A percentile compares a stretch with the other conserved stretches of the same genome.
These are phyloP conservation scores for Albula goreensis DNA, from an alignment of 2,113 vertebrate species.

Conservation along the genomic window DNA sequence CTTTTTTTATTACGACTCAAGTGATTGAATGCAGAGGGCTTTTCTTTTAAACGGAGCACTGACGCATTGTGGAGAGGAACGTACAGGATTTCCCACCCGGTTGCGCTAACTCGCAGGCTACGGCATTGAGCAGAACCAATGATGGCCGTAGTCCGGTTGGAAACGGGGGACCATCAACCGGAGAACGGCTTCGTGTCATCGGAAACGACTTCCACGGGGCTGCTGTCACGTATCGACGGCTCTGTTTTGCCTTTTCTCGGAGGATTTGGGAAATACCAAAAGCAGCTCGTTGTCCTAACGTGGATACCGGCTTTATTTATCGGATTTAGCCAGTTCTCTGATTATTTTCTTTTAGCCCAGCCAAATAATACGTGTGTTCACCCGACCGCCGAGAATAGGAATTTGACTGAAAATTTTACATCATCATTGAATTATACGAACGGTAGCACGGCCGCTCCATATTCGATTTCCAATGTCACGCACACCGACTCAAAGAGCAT, in stretches of 20 bases:
- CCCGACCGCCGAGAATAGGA: constrained; percentile 50
- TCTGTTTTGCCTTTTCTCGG: constrained; percentile 86
- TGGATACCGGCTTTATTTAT: constrained; percentile 93
- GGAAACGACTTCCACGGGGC: constrained; percentile 55
- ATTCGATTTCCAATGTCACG: constrained; percentile 40
- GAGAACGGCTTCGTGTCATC: constrained; percentile 76
- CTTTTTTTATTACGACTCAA: constrained; percentile 49
- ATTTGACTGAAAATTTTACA: constrained; percentile 53
- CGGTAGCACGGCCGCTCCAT: constrained; percentile 41
- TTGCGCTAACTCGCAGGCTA: constrained; percentile 53
- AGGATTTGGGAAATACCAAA: constrained; percentile 86
- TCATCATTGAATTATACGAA: constrained; percentile 42
- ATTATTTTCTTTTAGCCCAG: constrained; percentile 87
- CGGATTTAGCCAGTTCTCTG: constrained; percentile 94
- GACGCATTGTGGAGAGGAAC: constrained; percentile 69
- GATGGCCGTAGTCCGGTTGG: constrained; percentile 72
- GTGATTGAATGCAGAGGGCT: constrained; percentile 61
- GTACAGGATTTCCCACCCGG: constrained; percentile 57
- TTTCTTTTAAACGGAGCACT: constrained; percentile 53
- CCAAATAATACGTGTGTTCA: constrained; percentile 79
- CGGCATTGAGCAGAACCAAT: constrained; percentile 56
- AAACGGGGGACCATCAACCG: constrained; percentile 64
- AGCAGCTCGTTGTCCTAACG: constrained; percentile 88
- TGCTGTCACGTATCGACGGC: constrained; percentile 84
- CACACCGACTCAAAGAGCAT: constrained; percentile 50